phyloP scores from a whole-genome alignment of 1,140 invertebrate species.

The Hypsibius dujardini region DNA sequence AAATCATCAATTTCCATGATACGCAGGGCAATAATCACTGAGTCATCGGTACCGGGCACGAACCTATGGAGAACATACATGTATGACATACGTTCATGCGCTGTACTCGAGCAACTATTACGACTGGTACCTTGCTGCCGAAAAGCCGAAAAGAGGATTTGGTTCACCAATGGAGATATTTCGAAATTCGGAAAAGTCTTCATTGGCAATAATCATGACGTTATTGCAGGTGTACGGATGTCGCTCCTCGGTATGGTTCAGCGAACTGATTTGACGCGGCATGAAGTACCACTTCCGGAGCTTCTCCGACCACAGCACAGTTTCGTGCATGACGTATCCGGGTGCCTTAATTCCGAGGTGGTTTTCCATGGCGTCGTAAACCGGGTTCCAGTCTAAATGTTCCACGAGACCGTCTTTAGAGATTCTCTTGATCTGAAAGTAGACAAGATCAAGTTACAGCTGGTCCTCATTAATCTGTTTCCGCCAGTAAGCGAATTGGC shows the following conservation, averaged over 20 bases:
- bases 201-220: constrained; percentile 61
- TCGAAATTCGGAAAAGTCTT: constrained; percentile 52
- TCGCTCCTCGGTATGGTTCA: constrained; percentile 65
- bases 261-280: constrained; percentile 66
- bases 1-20: constrained; percentile 2
- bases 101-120: too few species aligned
- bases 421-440: constrained; percentile 55
- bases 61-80: not conserved
- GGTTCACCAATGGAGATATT: not conserved
- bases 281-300: constrained; percentile 80
- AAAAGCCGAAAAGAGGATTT: constrained; percentile 6
- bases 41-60: not conserved
- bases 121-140: not conserved
- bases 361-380: constrained; percentile 45
- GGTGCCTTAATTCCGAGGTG: constrained; percentile 43
- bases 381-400: constrained; percentile 54
- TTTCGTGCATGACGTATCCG: constrained; percentile 93
- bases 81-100: too few species aligned
- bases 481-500: not conserved
- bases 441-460: not conserved
- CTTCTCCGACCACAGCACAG: constrained; percentile 65
- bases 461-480: too few species aligned
- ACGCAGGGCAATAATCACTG: not conserved
- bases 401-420: constrained; percentile 56
- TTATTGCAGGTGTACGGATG: constrained; percentile 85